Evolutionary conservation across 2,888 invertebrate species (phyloP), one percentile per base, ranked within the genome.

Genomic region (Eucriotettix oculatus): DNA sequence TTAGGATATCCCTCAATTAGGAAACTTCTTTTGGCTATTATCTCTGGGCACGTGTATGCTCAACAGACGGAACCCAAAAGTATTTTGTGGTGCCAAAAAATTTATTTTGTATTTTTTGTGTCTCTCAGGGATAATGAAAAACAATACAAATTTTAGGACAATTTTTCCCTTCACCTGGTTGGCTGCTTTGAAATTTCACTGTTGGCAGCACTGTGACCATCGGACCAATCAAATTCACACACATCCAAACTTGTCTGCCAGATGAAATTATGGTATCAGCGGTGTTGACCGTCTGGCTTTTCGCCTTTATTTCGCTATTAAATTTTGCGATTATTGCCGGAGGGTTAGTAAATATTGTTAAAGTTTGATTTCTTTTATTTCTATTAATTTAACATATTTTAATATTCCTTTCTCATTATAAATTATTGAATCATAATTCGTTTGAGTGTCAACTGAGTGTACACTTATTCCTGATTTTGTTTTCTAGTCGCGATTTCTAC

Each of bases 401-500:
- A 29, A 29, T 7, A 5, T 7, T 54, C 1, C 54, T 42, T 42
- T 16, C 16, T 55, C n/a, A 55, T 10, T 55, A 42, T 1, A 55
- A 40, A 56, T 17, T 9, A 17, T 12, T 1, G 41, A 10, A 16
- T 10, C 12, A 2, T 53, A n/a, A 41, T 58, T 11, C 14, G 0
- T 29, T 5, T 52, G 48, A 17, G 16, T 11, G 11, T 52, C 16
- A 16, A 1, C 48, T 48, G 12, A 12, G 9, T 12, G 12, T 7
- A 14, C 5, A n/a, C 5, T 14, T n/a, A 41, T 1, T 42, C 42
- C 42, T 10, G n/a, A 54, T 58, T 14, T 58, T 56, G 55, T 41
- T 44, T 58, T 63, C 10, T 42, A 64, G 64, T 14, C 58, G 97
- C 68, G 95, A 97, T 76, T 98, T 96, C 76, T 98, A 98, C 76